These are phyloP conservation scores for Volucella zonaria DNA, from an alignment of 2,888 invertebrate species.

Conservation along the genomic window DNA sequence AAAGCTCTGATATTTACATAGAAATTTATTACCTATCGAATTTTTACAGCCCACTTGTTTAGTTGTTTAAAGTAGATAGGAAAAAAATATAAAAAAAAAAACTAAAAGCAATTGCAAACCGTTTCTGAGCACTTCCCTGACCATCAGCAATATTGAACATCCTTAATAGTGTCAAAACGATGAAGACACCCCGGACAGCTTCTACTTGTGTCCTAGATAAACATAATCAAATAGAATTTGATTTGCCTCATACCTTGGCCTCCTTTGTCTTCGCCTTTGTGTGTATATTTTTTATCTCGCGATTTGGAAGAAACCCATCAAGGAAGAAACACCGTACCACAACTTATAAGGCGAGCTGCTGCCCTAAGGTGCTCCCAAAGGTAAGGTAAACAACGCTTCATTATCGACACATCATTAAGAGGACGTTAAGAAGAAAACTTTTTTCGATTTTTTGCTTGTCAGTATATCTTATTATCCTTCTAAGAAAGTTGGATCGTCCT, in stretches of 20 bases:
- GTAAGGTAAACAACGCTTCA: constrained; percentile 54
- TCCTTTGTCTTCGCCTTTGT: constrained; percentile 19
- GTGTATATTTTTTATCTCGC: constrained; percentile 19
- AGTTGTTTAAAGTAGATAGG: too few relatives aligned
- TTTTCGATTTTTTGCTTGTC: constrained; percentile 26
- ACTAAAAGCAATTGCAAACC: background rate
- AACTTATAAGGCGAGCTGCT: constrained; percentile 6
- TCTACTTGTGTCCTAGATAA: constrained; percentile 36
- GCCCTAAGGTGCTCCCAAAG: constrained; percentile 24
- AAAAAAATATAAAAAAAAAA: background rate
- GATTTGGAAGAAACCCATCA: background rate
- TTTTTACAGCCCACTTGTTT: background rate
- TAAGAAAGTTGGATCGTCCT: constrained; percentile 6
- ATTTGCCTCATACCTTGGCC: constrained; percentile 32
- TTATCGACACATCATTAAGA: constrained; percentile 69
- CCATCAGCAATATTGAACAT: constrained; percentile 11
- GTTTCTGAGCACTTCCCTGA: background rate
- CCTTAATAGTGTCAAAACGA: constrained; percentile 4
- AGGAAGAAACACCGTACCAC: constrained; percentile 12
- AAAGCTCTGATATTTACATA: background rate
- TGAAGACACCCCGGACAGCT: background rate
- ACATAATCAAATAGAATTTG: constrained; percentile 49
- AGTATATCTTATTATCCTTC: constrained; percentile 24
- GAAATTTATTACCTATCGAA: background rate
- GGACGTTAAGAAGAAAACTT: constrained; percentile 31